phyloP scores from a whole-genome alignment of 2,113 vertebrate genomes.

The Alosa alosa region DNA sequence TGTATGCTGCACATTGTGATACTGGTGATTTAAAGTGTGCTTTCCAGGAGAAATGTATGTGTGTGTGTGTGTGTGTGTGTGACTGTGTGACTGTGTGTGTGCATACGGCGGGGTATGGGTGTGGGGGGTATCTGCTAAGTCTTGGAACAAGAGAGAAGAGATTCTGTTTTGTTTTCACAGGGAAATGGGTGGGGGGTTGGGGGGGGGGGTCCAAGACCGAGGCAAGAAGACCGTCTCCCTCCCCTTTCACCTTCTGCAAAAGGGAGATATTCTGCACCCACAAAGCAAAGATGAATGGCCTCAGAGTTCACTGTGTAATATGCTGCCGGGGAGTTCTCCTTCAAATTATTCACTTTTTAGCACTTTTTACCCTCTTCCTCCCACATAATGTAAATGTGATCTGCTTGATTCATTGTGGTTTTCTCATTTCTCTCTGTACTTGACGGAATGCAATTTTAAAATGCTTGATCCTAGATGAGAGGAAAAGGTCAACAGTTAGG shows the following conservation, averaged over 20 bases:
- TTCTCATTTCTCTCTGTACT: slow-evolving; percentile 34
- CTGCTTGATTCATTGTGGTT: slow-evolving; percentile 28
- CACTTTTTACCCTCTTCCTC: not conserved
- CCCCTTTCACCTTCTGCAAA: not conserved
- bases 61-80: slow-evolving; percentile 11
- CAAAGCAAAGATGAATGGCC: slow-evolving; percentile 16
- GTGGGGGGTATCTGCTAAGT: not conserved
- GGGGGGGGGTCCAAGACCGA: not conserved
- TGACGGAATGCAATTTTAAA: slow-evolving; percentile 24
- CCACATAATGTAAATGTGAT: slow-evolving; percentile 14
- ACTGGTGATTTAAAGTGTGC: not conserved
- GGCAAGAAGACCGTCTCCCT: not conserved
- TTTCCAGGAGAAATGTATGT: not conserved
- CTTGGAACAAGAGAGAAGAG: not conserved
- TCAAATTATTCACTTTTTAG: slow-evolving; percentile 12
- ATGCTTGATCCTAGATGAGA: not conserved
- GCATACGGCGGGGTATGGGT: not conserved
- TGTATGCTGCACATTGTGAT: not conserved
- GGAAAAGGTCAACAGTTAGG: slow-evolving; percentile 34
- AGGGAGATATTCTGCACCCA: slow-evolving; percentile 1
- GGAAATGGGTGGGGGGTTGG: no score
- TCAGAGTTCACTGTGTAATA: slow-evolving; percentile 9
- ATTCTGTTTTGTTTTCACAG: not conserved
- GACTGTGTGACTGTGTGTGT: not conserved
- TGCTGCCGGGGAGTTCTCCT: not conserved